A percentile compares a stretch with the other conserved stretches of the same genome.
Conservation (phyloP, 2,797 vertebrate genomes). For the Gambusia yucatana region DNA sequence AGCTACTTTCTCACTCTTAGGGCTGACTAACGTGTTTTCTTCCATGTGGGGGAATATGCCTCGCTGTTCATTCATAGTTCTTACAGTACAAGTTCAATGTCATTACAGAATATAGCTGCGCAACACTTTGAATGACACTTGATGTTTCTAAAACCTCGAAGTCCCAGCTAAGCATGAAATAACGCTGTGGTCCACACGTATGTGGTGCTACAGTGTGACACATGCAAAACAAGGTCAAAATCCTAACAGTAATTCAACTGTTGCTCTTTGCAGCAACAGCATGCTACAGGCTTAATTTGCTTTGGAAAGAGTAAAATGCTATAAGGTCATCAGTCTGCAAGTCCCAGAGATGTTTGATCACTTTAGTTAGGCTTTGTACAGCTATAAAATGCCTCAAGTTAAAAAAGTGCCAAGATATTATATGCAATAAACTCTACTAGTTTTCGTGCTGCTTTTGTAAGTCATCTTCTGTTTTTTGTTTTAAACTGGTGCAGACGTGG, state of each 20-base stretch:
- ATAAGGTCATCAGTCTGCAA: not conserved
- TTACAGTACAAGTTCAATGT: slow-evolving; percentile 23
- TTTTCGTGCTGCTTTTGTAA: slow-evolving; percentile 8
- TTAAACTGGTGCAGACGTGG: slow-evolving; percentile 11
- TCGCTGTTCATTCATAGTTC: slow-evolving; percentile 53
- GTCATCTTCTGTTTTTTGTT: not conserved
- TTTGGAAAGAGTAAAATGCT: not conserved
- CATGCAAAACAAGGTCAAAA: slow-evolving; percentile 9
- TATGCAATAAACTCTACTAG: slow-evolving; percentile 47
- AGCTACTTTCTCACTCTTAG: slow-evolving; percentile 57
- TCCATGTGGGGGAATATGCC: slow-evolving; percentile 41
- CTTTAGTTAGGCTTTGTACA: not conserved
- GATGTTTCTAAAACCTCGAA: not conserved
- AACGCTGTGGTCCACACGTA: slow-evolving; percentile 25
- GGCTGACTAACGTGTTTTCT: slow-evolving; percentile 57
- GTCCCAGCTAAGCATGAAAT: slow-evolving; percentile 15
- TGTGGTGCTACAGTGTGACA: slow-evolving; percentile 7
- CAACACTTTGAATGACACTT: slow-evolving; percentile 13
- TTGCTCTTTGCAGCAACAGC: not conserved
- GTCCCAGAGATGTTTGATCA: slow-evolving; percentile 34
- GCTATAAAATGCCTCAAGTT: slow-evolving; percentile 25
- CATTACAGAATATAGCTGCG: slow-evolving; percentile 10
- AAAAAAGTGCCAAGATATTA: slow-evolving; percentile 41
- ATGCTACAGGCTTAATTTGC: slow-evolving; percentile 8
- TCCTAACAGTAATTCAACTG: not conserved